Evolutionary conservation across 1,140 invertebrate species (phyloP).

Genomic region (Cydia strobilella): DNA sequence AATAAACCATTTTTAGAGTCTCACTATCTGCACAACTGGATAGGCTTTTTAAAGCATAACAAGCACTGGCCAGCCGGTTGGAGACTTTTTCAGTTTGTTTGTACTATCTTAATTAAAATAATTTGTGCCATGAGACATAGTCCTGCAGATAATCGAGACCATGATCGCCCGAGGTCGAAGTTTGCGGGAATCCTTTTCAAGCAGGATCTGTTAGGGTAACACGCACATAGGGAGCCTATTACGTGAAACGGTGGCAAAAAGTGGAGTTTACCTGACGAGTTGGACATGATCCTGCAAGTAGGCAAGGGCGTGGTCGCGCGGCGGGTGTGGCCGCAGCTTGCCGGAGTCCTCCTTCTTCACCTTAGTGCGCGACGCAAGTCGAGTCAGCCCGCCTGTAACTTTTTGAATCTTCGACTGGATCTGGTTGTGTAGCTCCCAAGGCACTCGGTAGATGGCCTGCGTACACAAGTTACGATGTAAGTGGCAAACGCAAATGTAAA

Average conservation of each 20-base stretch:
- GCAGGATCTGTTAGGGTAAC: no score
- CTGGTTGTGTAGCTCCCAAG: conserved; percentile 96
- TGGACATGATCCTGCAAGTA: conserved; percentile 77
- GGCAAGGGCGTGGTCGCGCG: conserved; percentile 80
- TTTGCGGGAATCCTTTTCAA: no score
- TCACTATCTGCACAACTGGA: no score
- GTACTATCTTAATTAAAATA: no score
- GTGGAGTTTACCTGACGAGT: conserved; percentile 70
- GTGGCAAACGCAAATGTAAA: not conserved
- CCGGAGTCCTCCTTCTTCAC: conserved; percentile 86
- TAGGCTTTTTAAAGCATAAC: no score
- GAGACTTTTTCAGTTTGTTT: no score
- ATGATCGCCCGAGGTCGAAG: no score
- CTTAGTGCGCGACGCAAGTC: conserved; percentile 93
- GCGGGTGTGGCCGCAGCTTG: conserved; percentile 61
- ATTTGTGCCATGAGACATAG: no score
- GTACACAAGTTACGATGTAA: not conserved
- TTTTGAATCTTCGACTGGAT: conserved; percentile 98
- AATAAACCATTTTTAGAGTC: no score
- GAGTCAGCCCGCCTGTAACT: conserved; percentile 94
- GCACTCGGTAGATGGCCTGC: conserved; percentile 87
- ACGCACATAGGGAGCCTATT: no score
- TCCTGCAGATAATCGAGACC: no score
- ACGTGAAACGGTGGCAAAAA: not conserved
- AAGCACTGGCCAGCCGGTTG: no score